Conservation (phyloP, 2,888 invertebrate genomes). For the Lamellibrachia columna region DNA sequence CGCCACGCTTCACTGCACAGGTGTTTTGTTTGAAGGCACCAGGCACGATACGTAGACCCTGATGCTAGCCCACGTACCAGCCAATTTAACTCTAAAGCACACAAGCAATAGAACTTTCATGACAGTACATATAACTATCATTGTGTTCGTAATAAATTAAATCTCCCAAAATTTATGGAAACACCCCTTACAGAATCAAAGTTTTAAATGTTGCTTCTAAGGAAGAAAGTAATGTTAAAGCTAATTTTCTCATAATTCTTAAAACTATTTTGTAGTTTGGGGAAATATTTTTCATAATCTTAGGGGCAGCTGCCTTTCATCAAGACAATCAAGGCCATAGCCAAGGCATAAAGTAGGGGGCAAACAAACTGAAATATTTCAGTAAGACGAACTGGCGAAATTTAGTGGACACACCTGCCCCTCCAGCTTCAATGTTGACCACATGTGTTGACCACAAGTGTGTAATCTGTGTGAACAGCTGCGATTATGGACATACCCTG, state of each 20-base stretch:
- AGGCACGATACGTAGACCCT: not conserved
- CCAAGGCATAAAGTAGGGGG: too few relatives aligned
- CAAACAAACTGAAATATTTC: too few relatives aligned
- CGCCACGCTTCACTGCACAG: not conserved
- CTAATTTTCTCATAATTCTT: not conserved
- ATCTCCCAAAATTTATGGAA: too few relatives aligned
- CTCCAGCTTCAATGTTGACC: not conserved
- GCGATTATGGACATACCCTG: not conserved
- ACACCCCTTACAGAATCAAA: too few relatives aligned
- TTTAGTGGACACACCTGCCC: not conserved
- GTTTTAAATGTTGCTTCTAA: not conserved
- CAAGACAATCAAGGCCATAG: not conserved
- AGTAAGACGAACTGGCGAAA: too few relatives aligned
- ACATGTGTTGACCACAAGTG: not conserved
- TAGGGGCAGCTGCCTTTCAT: not conserved
- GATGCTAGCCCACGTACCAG: not conserved
- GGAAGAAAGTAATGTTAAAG: not conserved
- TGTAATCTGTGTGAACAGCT: not conserved
- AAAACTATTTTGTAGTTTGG: not conserved
- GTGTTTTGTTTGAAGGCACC: not conserved
- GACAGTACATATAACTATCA: too few relatives aligned
- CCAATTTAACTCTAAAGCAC: not conserved
- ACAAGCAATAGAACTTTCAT: too few relatives aligned
- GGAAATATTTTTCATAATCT: not conserved
- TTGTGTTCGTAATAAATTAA: too few relatives aligned